phyloP scores from a whole-genome alignment of 2,888 invertebrate genomes.

The Watsonalla cultraria region DNA sequence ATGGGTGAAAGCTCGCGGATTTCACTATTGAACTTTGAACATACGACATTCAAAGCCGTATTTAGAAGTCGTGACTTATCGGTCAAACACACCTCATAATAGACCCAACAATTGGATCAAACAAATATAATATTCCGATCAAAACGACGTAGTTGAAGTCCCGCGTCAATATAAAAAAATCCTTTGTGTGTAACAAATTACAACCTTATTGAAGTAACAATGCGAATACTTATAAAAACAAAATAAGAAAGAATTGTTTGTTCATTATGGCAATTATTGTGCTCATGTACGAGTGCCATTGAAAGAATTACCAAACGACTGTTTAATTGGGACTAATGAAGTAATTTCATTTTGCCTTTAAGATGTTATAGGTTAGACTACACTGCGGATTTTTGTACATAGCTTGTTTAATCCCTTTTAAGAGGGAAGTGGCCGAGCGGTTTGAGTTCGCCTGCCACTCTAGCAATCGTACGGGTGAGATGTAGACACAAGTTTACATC shows the following conservation, averaged over 20 bases:
- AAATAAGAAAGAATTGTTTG: neutral
- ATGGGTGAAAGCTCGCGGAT: no score
- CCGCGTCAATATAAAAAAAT: no score
- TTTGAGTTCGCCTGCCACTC: no score
- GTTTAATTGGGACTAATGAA: conserved; percentile 2
- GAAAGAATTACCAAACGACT: neutral
- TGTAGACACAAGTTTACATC: no score
- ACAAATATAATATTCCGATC: neutral
- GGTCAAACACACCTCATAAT: neutral
- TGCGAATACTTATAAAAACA: neutral
- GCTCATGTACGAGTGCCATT: neutral
- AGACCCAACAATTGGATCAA: neutral
- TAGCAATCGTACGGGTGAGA: no score
- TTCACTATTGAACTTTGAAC: no score
- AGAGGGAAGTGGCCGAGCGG: no score
- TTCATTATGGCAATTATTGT: neutral
- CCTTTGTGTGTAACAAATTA: no score
- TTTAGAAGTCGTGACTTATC: no score
- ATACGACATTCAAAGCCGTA: no score
- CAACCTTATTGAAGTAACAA: neutral
- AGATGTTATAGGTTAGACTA: neutral
- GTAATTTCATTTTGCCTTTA: neutral
- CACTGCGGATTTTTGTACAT: no score
- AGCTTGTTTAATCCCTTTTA: no score
- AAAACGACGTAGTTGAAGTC: neutral